These are phyloP conservation scores for Sinopyrophorus schimmeli DNA, from an alignment of 2,888 invertebrate species.

Conservation along the genomic window DNA sequence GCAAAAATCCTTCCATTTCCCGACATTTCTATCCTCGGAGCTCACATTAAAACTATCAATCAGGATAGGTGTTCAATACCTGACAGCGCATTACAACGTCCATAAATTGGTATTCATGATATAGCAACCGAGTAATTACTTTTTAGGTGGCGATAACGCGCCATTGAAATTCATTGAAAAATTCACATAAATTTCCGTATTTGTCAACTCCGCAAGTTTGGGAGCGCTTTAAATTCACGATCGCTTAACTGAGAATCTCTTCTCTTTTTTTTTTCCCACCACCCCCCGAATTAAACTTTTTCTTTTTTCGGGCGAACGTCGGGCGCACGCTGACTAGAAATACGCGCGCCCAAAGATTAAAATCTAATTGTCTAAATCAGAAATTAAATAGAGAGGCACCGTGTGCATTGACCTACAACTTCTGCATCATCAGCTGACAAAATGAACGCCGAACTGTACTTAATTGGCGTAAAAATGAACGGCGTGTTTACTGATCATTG, in stretches of 20 bases:
- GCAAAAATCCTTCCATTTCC: too few relatives aligned
- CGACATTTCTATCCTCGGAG: conserved; percentile 30
- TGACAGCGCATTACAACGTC: conserved; percentile 30
- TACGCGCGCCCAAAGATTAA: too few relatives aligned
- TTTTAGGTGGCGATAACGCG: conserved; percentile 24
- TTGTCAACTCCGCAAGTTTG: too few relatives aligned
- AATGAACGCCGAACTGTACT: conserved; percentile 4
- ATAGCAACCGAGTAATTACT: conserved; percentile 27
- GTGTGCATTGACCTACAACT: too few relatives aligned
- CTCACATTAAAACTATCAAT: conserved; percentile 30
- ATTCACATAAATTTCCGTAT: conserved; percentile 21
- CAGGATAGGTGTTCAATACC: conserved; percentile 31
- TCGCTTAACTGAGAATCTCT: too few relatives aligned
- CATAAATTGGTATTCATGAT: conserved; percentile 30
- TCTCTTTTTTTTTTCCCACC: too few relatives aligned
- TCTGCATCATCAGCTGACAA: conserved; percentile 4
- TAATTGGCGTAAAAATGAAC: conserved; percentile 10
- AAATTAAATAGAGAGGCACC: too few relatives aligned
- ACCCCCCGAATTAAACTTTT: too few relatives aligned
- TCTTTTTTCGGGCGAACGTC: too few relatives aligned
- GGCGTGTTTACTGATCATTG: conserved; percentile 10
- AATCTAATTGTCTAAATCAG: too few relatives aligned
- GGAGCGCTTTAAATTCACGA: too few relatives aligned
- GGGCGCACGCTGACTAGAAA: too few relatives aligned
- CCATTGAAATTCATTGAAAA: conserved; percentile 29